Conservation (phyloP, 2,113 vertebrate genomes). For the Lonchura striata region DNA sequence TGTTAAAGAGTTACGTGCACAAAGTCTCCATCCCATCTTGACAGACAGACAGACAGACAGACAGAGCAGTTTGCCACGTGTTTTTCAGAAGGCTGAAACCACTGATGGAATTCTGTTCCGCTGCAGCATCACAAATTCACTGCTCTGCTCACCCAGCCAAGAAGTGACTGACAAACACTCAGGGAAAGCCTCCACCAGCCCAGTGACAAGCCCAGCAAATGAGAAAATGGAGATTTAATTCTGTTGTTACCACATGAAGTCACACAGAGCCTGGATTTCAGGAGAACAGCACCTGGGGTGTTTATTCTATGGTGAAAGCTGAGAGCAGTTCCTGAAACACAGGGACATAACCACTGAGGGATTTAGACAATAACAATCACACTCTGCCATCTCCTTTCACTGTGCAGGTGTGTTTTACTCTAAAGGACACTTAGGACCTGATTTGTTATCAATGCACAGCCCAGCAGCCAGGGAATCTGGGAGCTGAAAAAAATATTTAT, state of each 20-base stretch:
- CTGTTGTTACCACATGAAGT: fast-evolving
- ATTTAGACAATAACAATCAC: not conserved
- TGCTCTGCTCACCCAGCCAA: not conserved
- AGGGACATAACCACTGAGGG: too few relatives aligned
- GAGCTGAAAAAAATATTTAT: not conserved
- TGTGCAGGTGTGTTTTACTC: not conserved
- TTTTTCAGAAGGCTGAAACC: not conserved
- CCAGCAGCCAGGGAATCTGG: not conserved
- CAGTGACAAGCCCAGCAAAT: not conserved
- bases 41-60: not conserved
- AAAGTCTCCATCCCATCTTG: not conserved
- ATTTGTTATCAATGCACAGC: not conserved
- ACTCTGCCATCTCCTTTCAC: too few relatives aligned
- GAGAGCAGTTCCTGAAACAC: not conserved
- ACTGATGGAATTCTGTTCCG: not conserved
- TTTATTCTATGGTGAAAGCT: not conserved
- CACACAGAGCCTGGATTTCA: not conserved
- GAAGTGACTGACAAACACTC: not conserved
- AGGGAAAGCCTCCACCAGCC: not conserved
- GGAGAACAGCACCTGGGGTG: not conserved
- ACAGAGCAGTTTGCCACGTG: not conserved
- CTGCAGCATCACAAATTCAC: not conserved
- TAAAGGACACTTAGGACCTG: not conserved
- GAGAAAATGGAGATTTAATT: not conserved
- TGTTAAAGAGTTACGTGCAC: not conserved